Evolutionary conservation across 2,797 vertebrate species (phyloP).

Genomic region (Champsocephalus esox): DNA sequence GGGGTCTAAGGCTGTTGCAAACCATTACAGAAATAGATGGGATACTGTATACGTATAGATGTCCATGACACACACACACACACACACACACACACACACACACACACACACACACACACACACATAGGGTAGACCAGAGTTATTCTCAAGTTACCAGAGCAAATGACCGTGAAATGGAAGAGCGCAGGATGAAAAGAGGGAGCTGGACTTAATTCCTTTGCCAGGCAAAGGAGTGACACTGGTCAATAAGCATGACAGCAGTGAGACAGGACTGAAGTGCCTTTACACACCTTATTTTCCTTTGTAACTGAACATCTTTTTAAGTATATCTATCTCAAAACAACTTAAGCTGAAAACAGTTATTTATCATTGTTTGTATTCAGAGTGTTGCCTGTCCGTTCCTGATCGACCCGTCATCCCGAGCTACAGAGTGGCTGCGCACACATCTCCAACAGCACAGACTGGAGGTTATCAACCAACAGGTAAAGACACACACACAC

Average conservation of each 20-base stretch:
- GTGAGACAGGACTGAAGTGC: conserved; percentile 9
- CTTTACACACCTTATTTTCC: conserved; percentile 5
- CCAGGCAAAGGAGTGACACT: conserved; percentile 30
- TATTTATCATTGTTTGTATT: conserved; percentile 29
- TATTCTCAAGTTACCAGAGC: neutral
- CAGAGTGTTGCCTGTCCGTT: conserved; percentile 96
- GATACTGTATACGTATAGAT: neutral
- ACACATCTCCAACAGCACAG: conserved; percentile 91
- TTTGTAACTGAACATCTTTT: conserved; percentile 4
- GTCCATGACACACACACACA: too few relatives aligned
- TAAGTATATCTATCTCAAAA: conserved; percentile 14
- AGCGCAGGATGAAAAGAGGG: conserved; percentile 29
- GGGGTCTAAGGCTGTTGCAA: too few relatives aligned
- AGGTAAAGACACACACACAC: conserved; percentile 81
- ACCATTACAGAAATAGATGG: neutral
- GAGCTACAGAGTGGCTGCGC: conserved; percentile 94
- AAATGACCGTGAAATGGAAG: conserved; percentile 54
- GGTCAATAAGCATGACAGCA: conserved; percentile 43
- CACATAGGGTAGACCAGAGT: neutral
- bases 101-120: too few relatives aligned
- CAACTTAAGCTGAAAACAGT: conserved; percentile 10
- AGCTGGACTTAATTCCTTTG: conserved; percentile 35
- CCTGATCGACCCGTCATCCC: conserved; percentile 95
- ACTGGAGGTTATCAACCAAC: conserved; percentile 95
- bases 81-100: too few relatives aligned